Conservation (phyloP, 2,797 vertebrate species). For the Enteromius fasciolatus region DNA sequence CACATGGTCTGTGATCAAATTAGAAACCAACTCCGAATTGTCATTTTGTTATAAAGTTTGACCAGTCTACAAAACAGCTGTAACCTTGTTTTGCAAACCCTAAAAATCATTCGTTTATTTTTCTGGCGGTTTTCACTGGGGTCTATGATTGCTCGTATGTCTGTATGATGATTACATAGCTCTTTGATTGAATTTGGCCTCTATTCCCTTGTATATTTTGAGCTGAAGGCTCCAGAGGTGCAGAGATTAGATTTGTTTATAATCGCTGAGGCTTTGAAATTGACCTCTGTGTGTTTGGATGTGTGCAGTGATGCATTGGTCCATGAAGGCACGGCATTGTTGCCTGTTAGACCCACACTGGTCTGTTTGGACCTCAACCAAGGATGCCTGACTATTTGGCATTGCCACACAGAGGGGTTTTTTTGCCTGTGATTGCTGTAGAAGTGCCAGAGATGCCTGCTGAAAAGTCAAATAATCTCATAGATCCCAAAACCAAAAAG, state of each 20-base stretch:
- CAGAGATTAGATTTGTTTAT: slow-evolving; percentile 61
- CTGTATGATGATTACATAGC: slow-evolving; percentile 27
- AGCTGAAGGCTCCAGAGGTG: slow-evolving; percentile 53
- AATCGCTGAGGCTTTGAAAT: slow-evolving; percentile 56
- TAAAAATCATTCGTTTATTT: slow-evolving; percentile 31
- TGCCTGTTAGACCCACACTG: slow-evolving; percentile 42
- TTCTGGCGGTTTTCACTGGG: neutral
- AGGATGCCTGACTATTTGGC: slow-evolving; percentile 48
- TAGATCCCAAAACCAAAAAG: slow-evolving; percentile 31
- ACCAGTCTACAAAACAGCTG: slow-evolving; percentile 6
- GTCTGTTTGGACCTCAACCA: slow-evolving; percentile 47
- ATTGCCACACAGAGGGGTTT: slow-evolving; percentile 36
- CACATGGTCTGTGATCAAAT: slow-evolving; percentile 21
- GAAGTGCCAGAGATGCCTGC: slow-evolving; percentile 48
- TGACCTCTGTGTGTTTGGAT: slow-evolving; percentile 60
- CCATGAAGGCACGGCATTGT: slow-evolving; percentile 47
- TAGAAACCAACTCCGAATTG: neutral
- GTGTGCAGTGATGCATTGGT: slow-evolving; percentile 54
- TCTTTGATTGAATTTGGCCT: slow-evolving; percentile 43
- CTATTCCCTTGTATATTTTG: slow-evolving; percentile 39
- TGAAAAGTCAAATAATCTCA: slow-evolving; percentile 50
- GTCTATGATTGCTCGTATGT: slow-evolving; percentile 26
- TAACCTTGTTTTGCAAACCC: slow-evolving; percentile 27
- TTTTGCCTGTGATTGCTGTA: slow-evolving; percentile 47
- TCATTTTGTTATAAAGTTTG: slow-evolving; percentile 22